Base-by-base conservation (phyloP, 2,888 invertebrate species). In the Eretmocerus hayati region DNA sequence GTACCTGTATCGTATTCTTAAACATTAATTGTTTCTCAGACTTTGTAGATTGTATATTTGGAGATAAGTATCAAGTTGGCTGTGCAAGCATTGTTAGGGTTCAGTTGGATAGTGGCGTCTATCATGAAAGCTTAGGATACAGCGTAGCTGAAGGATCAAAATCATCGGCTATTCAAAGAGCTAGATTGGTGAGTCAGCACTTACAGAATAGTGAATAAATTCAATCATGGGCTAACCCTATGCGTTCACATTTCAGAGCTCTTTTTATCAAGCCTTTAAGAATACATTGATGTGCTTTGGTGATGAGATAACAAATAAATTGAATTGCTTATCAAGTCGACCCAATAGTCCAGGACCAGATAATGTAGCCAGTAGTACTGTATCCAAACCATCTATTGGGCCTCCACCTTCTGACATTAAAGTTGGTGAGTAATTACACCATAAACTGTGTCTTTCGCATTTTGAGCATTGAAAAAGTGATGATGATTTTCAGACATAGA, bases 121-220 rank as follows among this genome's bases (percentile, higher is more conserved):
- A 53, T 42, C 58, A 58, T 35, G 58, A 58, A 53, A 52, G 43
- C n/a, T 20, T 56, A 13, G 56, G 56, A 6, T 57, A 56, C 31
- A 46, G 47, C 23, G 22, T 23, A 42, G 19, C 36, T 1, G 53
- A 56, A 23, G 55, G 50, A 2, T 43, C 52, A 13, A 58, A 58
- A 46, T 56, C 55, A 46, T 45, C 55, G 19, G 49, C 56, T 32
- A 46, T 58, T 37, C 53, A 53, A 31, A 55, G 42, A 48, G 54
- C 53, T 2, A 53, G 56, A 55, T 23, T 45, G 13, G 58, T 58
- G 42, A 42, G 32, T 42, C 6, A 19, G 13, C 31, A 5, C 13
- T 9, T 42, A n/a, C 5, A 37, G 11, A 15, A 46, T 16, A 30
- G 5, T 33, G 33, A 33, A 26, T 26, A 9, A 26, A 11, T 26